Evolutionary conservation across 1,140 invertebrate genomes (phyloP).

Genomic region (Xylocopa sonorina): DNA sequence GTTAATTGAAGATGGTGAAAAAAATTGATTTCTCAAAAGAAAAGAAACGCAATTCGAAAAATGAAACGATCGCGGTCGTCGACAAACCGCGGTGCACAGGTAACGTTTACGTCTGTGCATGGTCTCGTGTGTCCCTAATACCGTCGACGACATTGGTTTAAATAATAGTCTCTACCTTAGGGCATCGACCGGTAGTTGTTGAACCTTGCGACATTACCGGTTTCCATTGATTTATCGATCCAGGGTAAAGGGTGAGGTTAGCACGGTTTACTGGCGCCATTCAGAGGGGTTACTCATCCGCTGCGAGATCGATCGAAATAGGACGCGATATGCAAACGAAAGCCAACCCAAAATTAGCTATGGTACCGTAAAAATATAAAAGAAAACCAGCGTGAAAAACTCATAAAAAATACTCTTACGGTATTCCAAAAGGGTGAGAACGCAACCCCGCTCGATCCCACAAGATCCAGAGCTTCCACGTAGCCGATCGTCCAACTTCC

Average conservation of each 20-base stretch:
- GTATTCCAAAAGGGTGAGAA: no score
- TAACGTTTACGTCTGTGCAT: neutral
- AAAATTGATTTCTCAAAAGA: neutral
- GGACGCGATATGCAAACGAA: neutral
- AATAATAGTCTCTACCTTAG: slow-evolving; percentile 24
- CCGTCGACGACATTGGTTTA: slow-evolving; percentile 14
- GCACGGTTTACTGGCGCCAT: neutral
- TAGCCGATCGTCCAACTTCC: no score
- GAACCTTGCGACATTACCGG: neutral
- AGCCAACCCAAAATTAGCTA: neutral
- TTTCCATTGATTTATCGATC: slow-evolving; percentile 48
- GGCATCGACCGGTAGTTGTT: neutral
- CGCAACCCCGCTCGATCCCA: no score
- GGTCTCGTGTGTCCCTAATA: neutral
- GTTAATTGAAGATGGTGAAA: no score
- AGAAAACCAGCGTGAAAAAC: no score
- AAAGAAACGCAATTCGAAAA: neutral
- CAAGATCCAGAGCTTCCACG: no score
- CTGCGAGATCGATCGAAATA: neutral
- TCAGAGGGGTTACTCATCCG: neutral
- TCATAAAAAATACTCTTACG: no score
- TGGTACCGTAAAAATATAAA: no score
- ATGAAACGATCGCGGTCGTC: neutral
- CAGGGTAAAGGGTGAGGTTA: slow-evolving; percentile 8
- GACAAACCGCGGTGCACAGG: neutral